Base-by-base conservation (phyloP, 2,113 vertebrate genomes). In the Ameiurus melas region DNA sequence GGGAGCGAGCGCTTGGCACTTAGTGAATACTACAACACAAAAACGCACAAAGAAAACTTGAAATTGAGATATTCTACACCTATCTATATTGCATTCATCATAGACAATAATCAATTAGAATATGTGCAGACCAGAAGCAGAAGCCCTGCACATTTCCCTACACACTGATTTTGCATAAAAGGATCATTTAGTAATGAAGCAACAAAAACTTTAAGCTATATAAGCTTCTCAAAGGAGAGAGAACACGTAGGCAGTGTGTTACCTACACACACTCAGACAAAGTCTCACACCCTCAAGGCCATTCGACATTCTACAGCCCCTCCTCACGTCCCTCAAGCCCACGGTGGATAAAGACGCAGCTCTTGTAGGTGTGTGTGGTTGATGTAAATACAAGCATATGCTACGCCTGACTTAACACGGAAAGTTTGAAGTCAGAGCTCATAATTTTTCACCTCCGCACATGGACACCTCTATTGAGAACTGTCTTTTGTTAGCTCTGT, bases 1-100 rank as follows among this genome's bases (percentile, higher is more conserved):
- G 98, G 97, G 83, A 97, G 96, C 14, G 97, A 94, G 43, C 98
- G 96, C 87, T 99, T 99, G 25, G 97, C 94, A 94, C 97, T 97
- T 82, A 99, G 96, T 0, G 98, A 99, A 89, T 99, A 99, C 98
- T 99, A 90, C 27, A 91, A 88, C 84, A 87, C 55, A 88, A 27
- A 85, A 14, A 47, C 60, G 25, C 84, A 87, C 55, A 88, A 27
- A 85, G 39, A 57, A 70, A 43, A 80, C 17, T 8, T 27, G 73
- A 62, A 71, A 66, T 1, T 39, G 9, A 70, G 27, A 19, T 53
- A 10, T 64, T 13, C 53, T 14, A 55, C 17, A 51, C 6, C 1
- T 60, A 17, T 62, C n/a, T 16, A 51, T 20, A 22, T 17, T 47
- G 22, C 36, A 19, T 25, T 47, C 64, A 66, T 84, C 7, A 51